Base-by-base conservation (phyloP, 1,140 invertebrate genomes). In the Ptiloglossa arizonensis region DNA sequence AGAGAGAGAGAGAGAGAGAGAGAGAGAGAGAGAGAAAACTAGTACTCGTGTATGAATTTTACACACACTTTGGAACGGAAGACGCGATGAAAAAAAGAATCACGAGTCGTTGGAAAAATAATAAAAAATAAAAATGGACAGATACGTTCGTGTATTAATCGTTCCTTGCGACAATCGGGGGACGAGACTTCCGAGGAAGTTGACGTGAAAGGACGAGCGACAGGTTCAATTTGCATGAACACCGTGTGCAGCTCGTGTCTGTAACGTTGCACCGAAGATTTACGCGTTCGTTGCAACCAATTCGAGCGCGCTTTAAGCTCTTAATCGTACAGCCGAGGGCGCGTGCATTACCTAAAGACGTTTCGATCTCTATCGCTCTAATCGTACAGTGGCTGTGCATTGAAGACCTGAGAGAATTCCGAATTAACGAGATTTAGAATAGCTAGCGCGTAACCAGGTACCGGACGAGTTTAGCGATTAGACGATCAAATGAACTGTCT, bases 221-320 rank as follows among this genome's bases (percentile, higher is more conserved):
- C 57, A 32, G 19, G 19, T 17, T 22, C 24, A 27, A 41, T 27
- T 44, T 46, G 24, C 5, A 32, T 27, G 13, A 17, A 41, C 15
- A 19, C 11, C 11, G 38, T 11, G 19, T 5, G 38, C 32, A 35
- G 9, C 38, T 59, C 24, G 62, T 6, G 17, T 27, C 15, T 29
- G 63, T 50, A 50, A 32, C 68, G 56, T 56, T 41, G 52, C 56
- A 73, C 48, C 69, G 56, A 35, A 79, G 81, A 83, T 80, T 83
- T 72, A 69, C 62, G 32, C 59, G 27, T 38, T 52, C 60, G 62
- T 48, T 80, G 24, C 66, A 69, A 83, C 41, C 24, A 41, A 67
- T 76, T 80, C 56, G 54, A 76, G 62, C 52, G 64, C n/a, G n/a
- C n/a, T 81, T 85, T 81, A 83, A 84, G 80, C 79, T 56, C 38